Evolutionary conservation across 2,888 invertebrate genomes (phyloP).

Genomic region (Oeneis ivallda): DNA sequence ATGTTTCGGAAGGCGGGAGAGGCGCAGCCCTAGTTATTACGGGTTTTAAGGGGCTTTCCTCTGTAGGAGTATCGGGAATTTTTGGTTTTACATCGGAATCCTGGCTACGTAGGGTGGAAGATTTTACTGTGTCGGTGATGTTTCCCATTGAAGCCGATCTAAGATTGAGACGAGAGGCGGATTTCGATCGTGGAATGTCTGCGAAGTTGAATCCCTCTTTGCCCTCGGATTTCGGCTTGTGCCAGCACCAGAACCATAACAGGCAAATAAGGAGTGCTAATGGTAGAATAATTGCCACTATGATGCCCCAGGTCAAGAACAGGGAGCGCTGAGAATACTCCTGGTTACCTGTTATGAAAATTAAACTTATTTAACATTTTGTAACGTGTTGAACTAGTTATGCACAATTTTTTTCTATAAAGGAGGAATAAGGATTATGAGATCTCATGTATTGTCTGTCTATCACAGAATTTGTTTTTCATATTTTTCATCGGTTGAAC

Average conservation of each 20-base stretch:
- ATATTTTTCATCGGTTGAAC: too few relatives aligned
- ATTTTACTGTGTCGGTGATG: slow-evolving; percentile 75
- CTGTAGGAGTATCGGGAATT: slow-evolving; percentile 65
- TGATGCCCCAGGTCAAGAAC: slow-evolving; percentile 88
- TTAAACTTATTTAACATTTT: slow-evolving; percentile 6
- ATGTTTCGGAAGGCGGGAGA: slow-evolving; percentile 52
- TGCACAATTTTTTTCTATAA: too few relatives aligned
- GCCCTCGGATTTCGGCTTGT: slow-evolving; percentile 81
- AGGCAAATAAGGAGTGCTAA: slow-evolving; percentile 83
- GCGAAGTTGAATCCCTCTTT: slow-evolving; percentile 80
- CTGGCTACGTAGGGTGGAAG: slow-evolving; percentile 65
- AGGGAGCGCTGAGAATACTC: slow-evolving; percentile 87
- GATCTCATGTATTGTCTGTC: too few relatives aligned
- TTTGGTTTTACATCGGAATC: slow-evolving; percentile 65
- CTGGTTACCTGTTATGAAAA: slow-evolving; percentile 81
- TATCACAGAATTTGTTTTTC: too few relatives aligned
- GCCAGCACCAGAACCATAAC: slow-evolving; percentile 83
- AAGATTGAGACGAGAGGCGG: slow-evolving; percentile 82
- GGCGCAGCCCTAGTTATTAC: slow-evolving; percentile 60
- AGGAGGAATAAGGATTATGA: too few relatives aligned
- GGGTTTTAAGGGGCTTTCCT: slow-evolving; percentile 58
- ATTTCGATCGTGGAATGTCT: slow-evolving; percentile 81
- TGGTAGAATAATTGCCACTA: slow-evolving; percentile 87
- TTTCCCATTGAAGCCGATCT: slow-evolving; percentile 79
- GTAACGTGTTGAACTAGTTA: too few relatives aligned